phyloP scores from a whole-genome alignment of 1,140 invertebrate genomes.

The Drosophila kanapiae region DNA sequence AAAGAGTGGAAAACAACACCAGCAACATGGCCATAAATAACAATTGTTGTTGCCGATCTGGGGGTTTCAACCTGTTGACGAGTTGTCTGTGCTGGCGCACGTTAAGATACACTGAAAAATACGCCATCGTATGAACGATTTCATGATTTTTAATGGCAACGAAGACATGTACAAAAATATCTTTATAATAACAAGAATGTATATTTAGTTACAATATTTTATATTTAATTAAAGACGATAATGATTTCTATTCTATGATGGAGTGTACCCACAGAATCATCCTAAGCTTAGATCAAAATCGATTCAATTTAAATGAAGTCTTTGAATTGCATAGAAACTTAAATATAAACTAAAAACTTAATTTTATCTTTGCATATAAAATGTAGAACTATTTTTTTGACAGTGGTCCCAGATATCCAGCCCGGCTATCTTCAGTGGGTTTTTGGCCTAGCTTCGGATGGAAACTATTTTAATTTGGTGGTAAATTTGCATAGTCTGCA shows the following conservation, averaged over 20 bases:
- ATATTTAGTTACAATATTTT: background rate
- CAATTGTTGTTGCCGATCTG: conserved; percentile 46
- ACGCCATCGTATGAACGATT: too few species aligned
- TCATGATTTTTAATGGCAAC: background rate
- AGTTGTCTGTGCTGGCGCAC: conserved; percentile 36
- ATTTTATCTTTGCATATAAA: background rate
- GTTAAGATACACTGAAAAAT: conserved; percentile 18
- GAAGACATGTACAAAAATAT: too few species aligned
- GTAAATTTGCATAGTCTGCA: conserved; percentile 71
- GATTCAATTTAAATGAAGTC: background rate
- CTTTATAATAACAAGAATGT: too few species aligned
- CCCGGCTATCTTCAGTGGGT: conserved; percentile 38
- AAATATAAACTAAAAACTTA: accelerated
- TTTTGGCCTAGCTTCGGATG: conserved; percentile 34
- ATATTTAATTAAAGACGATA: background rate
- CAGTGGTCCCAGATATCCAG: conserved; percentile 20
- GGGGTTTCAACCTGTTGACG: conserved; percentile 47
- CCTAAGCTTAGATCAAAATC: too few species aligned
- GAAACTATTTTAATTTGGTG: conserved; percentile 71
- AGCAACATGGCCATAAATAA: conserved; percentile 48
- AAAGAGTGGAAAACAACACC: conserved; percentile 67
- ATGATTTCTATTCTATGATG: background rate
- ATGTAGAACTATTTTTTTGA: background rate
- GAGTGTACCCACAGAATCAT: background rate
- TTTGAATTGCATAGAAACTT: background rate